phyloP scores from a whole-genome alignment of 2,797 vertebrate species.

The Microcaecilia unicolor region DNA sequence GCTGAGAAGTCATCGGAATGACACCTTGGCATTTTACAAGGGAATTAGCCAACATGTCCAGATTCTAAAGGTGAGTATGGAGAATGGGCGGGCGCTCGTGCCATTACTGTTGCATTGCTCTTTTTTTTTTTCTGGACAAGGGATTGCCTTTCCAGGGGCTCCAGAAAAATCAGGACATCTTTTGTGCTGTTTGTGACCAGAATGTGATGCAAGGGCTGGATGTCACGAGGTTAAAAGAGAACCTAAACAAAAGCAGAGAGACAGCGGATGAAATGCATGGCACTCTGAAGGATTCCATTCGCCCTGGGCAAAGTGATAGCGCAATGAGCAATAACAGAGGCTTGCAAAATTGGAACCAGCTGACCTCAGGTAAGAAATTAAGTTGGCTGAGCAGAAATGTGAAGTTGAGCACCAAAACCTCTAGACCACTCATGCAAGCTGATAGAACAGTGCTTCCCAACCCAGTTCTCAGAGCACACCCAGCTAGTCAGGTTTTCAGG shows the following conservation, averaged over 20 bases:
- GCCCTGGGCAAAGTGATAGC: background rate
- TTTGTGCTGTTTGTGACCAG: conserved; percentile 40
- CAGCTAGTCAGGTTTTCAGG: too few species aligned
- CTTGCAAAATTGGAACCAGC: too few species aligned
- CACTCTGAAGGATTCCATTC: background rate
- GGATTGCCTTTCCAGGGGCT: too few species aligned
- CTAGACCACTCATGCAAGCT: too few species aligned
- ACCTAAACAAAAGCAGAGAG: conserved; percentile 29
- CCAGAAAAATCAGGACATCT: too few species aligned
- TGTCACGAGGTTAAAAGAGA: conserved; percentile 35
- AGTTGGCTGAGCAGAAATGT: too few species aligned
- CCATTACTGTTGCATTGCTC: too few species aligned
- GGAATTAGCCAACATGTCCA: conserved; percentile 65
- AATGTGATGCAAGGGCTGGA: conserved; percentile 61
- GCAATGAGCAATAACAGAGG: background rate
- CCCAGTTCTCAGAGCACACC: too few species aligned
- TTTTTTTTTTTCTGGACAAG: background rate
- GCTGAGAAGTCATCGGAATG: conserved; percentile 72
- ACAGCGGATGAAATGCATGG: background rate
- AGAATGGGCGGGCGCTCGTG: too few species aligned
- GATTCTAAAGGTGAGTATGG: conserved; percentile 55
- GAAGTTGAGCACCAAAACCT: too few species aligned
- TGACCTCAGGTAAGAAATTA: too few species aligned
- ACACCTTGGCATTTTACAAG: conserved; percentile 70
- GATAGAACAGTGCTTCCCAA: too few species aligned